Base-by-base conservation (phyloP, 2,113 vertebrate species). In the Campylomormyrus numenius region DNA sequence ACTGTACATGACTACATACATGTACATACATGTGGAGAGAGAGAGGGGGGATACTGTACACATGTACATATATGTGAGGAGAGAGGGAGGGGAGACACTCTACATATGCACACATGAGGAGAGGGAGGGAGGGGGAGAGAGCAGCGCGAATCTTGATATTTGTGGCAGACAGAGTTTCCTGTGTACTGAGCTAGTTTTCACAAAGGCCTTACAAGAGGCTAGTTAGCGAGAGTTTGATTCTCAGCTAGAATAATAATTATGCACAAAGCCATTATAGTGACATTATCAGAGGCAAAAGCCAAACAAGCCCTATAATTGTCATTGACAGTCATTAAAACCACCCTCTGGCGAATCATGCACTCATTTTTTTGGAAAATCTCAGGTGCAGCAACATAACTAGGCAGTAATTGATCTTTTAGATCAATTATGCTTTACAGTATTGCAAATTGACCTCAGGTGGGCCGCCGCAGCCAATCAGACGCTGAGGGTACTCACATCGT, bases 401-500 rank as follows among this genome's bases (percentile, higher is more conserved):
- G 93, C 94, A 93, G 94, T 94, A 94, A 95, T 94, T 94, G 91
- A 91, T 94, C 92, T 93, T 94, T 92, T 95, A 93, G 93, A 94
- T 94, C 92, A 94, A 95, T 95, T 94, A 95, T 94, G 91, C 92
- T 94, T 93, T 94, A 94, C 93, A 94, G 92, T 90, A 89, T 90
- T 77, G 92, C 93, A 91, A 85, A 93, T 85, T 94, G 94, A 94
- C 95, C 94, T 93, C 87, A 90, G 91, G 92, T 92, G 90, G 52
- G 91, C 89, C 92, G 91, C 90, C 85, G 90, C 88, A 13, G 66
- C 27, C 42, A 88, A 56, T 88, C 9, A 80, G 90, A 21, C 5
- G 21, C 19, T 9, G 48, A n/a, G 66, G 49, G 48, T 94, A 98
- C 98, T 98, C 94, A 99, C 98, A 17, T 99, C 97, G 90, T 94